Conservation (phyloP, 2,113 vertebrate genomes). For the Marcusenius ussheri region DNA sequence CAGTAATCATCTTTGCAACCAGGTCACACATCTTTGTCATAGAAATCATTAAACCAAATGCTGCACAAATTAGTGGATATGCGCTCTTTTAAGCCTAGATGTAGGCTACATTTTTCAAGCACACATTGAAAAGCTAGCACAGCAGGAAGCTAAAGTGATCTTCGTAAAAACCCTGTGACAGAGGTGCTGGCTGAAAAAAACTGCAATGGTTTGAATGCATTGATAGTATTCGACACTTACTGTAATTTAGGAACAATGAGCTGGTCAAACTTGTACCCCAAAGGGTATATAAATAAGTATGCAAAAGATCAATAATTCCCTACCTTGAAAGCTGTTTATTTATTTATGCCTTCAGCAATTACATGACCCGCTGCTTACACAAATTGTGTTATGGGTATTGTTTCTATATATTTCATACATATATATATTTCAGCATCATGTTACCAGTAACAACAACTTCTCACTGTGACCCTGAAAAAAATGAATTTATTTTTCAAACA, state of each 20-base stretch:
- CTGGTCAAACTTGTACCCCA: neutral
- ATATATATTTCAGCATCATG: neutral
- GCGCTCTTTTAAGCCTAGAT: neutral
- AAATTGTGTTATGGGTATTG: neutral
- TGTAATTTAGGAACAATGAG: neutral
- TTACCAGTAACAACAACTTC: neutral
- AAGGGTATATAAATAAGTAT: neutral
- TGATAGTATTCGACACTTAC: neutral
- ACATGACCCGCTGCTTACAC: neutral
- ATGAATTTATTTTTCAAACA: constrained; percentile 3
- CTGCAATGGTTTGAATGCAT: neutral
- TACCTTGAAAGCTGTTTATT: neutral
- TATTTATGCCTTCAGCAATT: neutral
- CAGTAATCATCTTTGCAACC: neutral
- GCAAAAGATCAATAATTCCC: neutral
- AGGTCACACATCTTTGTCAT: neutral
- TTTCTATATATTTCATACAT: neutral
- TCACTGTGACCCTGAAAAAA: neutral
- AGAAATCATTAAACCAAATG: neutral
- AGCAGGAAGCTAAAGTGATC: neutral
- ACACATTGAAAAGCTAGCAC: neutral
- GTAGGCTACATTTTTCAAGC: neutral
- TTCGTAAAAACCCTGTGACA: neutral
- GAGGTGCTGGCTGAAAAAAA: neutral
- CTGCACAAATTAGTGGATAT: neutral